phyloP scores from a whole-genome alignment of 30 jellyfish, hydroid and myxozoan genomes.

The Turritopsis dohrnii region DNA sequence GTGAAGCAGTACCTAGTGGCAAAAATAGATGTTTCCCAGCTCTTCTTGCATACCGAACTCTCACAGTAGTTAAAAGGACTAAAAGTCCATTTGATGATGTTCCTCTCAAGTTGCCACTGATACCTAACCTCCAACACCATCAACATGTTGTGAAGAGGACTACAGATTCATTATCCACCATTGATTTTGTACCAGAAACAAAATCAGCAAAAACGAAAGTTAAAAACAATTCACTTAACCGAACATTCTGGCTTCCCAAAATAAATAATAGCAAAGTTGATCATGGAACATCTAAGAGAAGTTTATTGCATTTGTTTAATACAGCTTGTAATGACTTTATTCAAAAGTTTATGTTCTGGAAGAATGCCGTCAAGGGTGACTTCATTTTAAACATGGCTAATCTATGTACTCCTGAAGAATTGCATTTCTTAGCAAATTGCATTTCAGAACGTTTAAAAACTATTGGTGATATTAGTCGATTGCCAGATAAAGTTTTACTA shows the following conservation, averaged over 20 bases:
- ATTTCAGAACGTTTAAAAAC: constrained; percentile 52
- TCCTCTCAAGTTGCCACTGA: background rate
- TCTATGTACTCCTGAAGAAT: constrained; percentile 41
- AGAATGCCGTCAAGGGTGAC: constrained; percentile 79
- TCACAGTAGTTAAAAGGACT: background rate
- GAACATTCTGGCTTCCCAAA: background rate
- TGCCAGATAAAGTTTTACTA: constrained; percentile 55
- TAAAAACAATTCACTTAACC: background rate
- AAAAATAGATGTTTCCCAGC: background rate
- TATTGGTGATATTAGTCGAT: constrained; percentile 35
- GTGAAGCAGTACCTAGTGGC: background rate
- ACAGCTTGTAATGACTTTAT: background rate
- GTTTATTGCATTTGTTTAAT: background rate
- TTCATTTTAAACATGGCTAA: constrained; percentile 42
- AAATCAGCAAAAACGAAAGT: background rate
- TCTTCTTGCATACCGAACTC: background rate
- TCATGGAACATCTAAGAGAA: background rate
- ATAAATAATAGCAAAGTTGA: background rate
- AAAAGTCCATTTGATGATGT: background rate
- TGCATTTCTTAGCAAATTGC: constrained; percentile 54
- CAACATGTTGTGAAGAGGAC: background rate
- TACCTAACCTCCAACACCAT: background rate
- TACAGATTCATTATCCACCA: constrained; percentile 14
- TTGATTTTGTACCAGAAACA: background rate
- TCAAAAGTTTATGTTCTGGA: constrained; percentile 50